These are phyloP conservation scores for Aradus depressus DNA, from an alignment of 2,888 invertebrate genomes.

Conservation along the genomic window DNA sequence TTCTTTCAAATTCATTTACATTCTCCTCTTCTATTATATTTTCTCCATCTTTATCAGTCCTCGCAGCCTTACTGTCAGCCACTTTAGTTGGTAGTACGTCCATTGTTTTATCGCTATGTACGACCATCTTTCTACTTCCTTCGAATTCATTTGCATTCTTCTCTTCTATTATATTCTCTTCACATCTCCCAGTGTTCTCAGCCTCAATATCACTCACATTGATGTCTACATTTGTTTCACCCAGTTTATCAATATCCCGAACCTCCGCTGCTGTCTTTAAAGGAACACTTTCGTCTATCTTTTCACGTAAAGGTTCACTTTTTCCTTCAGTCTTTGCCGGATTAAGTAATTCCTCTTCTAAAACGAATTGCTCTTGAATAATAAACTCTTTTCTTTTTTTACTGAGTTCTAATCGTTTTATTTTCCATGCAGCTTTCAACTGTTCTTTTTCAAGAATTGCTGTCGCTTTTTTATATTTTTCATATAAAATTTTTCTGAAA, in stretches of 20 bases:
- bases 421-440: conserved; percentile 1
- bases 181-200: not conserved
- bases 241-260: too few relatives aligned
- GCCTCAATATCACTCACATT: not conserved
- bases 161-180: too few relatives aligned
- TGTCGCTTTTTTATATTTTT: not conserved
- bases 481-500: conserved; percentile 2
- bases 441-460: not conserved
- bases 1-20: conserved; percentile 1
- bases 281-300: too few relatives aligned
- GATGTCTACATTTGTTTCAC: too few relatives aligned
- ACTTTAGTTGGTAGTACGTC: not conserved
- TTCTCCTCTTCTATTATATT: too few relatives aligned
- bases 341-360: too few relatives aligned
- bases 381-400: conserved; percentile 3
- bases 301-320: too few relatives aligned
- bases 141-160: too few relatives aligned
- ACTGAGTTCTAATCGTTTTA: not conserved
- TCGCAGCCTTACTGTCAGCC: not conserved
- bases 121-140: not conserved
- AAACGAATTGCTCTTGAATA: not conserved
- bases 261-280: too few relatives aligned
- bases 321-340: too few relatives aligned
- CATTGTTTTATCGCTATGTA: not conserved
- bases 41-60: not conserved